Conservation (phyloP, 1,140 invertebrate species). For the Halesus radiatus region DNA sequence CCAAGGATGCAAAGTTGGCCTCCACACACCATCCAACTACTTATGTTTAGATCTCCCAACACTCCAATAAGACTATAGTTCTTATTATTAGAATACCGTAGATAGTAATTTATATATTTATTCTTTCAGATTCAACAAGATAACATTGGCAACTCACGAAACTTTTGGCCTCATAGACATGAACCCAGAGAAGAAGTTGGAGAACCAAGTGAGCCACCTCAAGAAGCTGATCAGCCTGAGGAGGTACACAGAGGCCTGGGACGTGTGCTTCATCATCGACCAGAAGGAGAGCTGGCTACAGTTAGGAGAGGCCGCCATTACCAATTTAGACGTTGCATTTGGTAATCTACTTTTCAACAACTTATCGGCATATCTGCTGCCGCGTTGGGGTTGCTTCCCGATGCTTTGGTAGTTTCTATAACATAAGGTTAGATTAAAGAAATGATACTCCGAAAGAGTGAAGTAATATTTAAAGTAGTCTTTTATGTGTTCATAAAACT, state of each 20-base stretch:
- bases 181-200: slow-evolving; percentile 62
- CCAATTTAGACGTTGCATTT: slow-evolving; percentile 88
- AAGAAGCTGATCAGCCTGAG: slow-evolving; percentile 67
- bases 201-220: slow-evolving; percentile 65
- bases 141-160: slow-evolving; percentile 71
- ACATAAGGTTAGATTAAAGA: no score
- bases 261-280: slow-evolving; percentile 85
- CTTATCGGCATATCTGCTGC: neutral
- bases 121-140: slow-evolving; percentile 63
- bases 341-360: slow-evolving; percentile 71
- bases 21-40: no score
- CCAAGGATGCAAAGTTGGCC: no score
- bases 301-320: slow-evolving; percentile 85
- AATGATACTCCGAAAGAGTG: no score
- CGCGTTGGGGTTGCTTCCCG: no score
- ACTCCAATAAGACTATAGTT: no score
- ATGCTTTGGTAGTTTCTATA: no score
- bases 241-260: slow-evolving; percentile 89
- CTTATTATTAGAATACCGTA: no score
- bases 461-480: neutral
- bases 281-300: slow-evolving; percentile 81
- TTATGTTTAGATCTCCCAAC: no score
- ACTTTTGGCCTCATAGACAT: slow-evolving; percentile 65
- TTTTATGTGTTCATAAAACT: neutral
- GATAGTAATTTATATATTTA: neutral